A percentile compares a stretch with the other conserved stretches of the same genome.
These are phyloP conservation scores for Trichopria drosophilae DNA, from an alignment of 2,888 invertebrate species.

Conservation along the genomic window DNA sequence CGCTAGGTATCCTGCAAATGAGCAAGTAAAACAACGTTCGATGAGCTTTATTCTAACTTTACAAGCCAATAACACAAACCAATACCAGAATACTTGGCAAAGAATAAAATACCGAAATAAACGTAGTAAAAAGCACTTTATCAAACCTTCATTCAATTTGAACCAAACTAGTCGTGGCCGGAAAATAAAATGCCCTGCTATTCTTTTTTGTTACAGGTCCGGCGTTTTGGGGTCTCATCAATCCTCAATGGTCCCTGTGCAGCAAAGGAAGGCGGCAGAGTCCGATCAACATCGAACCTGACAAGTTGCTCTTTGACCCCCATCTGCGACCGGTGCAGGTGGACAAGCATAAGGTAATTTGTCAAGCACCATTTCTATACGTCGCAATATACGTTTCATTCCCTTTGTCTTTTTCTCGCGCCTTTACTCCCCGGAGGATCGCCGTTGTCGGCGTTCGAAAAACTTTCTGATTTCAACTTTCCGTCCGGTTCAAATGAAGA, in stretches of 20 bases:
- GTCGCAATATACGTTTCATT: not conserved
- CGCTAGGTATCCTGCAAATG: too few species aligned
- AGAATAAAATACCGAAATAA: too few species aligned
- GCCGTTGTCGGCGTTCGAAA: constrained; percentile 16
- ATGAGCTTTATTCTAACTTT: too few species aligned
- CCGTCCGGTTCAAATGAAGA: constrained; percentile 39
- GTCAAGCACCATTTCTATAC: constrained; percentile 1
- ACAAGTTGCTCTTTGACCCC: constrained; percentile 92
- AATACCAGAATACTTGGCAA: too few species aligned
- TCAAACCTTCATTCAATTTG: too few species aligned
- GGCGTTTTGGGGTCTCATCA: constrained; percentile 97
- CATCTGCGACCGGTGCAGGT: constrained; percentile 87
- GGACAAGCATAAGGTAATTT: constrained; percentile 88
- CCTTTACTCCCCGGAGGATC: not conserved
- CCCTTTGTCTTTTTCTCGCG: constrained; percentile 10
- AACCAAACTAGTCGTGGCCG: too few species aligned
- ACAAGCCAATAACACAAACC: too few species aligned
- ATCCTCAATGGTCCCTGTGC: constrained; percentile 98
- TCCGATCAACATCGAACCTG: constrained; percentile 95
- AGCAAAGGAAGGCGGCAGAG: constrained; percentile 95
- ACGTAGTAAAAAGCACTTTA: too few species aligned
- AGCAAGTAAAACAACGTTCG: too few species aligned
- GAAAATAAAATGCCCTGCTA: too few species aligned
- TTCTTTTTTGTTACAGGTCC: constrained; percentile 76
- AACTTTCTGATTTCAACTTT: constrained; percentile 32